Percentiles rank a stretch among this genome's conserved stretches.
Conservation (phyloP, 1,140 invertebrate genomes). For the Sminthurides bifidus region DNA sequence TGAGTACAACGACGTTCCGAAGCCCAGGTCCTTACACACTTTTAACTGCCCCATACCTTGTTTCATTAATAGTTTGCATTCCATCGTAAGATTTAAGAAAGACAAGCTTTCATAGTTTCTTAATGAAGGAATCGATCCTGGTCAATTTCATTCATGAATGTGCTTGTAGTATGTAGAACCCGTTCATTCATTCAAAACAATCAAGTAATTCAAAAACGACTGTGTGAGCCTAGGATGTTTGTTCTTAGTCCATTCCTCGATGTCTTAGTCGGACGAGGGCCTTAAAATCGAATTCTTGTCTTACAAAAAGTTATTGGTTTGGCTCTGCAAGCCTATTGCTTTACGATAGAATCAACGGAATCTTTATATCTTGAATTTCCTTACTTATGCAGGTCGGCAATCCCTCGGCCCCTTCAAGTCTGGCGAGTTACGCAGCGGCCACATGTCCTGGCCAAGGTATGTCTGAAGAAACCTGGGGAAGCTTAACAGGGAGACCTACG, state of each 20-base stretch:
- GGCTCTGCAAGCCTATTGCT: not conserved
- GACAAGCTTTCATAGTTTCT: too few relatives aligned
- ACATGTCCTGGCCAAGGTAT: conserved; percentile 17
- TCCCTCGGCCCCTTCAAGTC: conserved; percentile 11
- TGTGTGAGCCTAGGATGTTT: too few relatives aligned
- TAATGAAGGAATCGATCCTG: too few relatives aligned
- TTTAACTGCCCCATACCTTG: not conserved
- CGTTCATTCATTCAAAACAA: too few relatives aligned
- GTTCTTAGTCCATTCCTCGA: too few relatives aligned
- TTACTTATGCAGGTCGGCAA: conserved; percentile 9
- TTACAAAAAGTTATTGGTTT: not conserved
- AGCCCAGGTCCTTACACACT: not conserved
- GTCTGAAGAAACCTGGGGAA: conserved; percentile 14
- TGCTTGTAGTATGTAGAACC: too few relatives aligned
- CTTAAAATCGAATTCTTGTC: not conserved
- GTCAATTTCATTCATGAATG: not conserved
- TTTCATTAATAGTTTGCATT: not conserved
- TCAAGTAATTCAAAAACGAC: not conserved
- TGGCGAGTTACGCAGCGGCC: conserved; percentile 11
- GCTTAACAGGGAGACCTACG: conserved; percentile 7
- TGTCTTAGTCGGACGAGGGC: too few relatives aligned
- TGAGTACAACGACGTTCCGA: too few relatives aligned
- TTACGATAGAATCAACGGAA: too few relatives aligned
- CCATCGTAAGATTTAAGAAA: not conserved
- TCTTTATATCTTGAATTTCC: conserved; percentile 8